Conservation (phyloP, 1,140 invertebrate species). For the Galleria mellonella region DNA sequence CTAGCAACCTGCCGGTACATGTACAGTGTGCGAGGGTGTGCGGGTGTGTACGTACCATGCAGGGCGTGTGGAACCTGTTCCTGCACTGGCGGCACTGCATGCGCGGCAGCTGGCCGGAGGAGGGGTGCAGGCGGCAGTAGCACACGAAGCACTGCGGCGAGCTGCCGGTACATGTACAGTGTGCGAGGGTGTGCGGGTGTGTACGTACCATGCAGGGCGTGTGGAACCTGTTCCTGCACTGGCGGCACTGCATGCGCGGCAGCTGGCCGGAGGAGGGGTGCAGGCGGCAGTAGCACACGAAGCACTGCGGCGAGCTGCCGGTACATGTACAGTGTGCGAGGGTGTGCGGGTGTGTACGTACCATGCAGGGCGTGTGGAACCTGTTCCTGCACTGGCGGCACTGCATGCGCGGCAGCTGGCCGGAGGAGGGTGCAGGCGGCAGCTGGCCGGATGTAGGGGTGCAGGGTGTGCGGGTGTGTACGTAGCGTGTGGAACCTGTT, state of each 20-base stretch:
- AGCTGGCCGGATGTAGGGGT: no score
- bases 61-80: conserved; percentile 40
- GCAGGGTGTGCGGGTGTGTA: no score
- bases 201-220: conserved; percentile 32
- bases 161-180: no score
- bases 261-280: no score
- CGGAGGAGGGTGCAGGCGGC: no score
- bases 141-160: no score
- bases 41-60: conserved; percentile 39
- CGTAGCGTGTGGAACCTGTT: conserved; percentile 45
- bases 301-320: conserved; percentile 35
- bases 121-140: conserved; percentile 36
- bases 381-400: conserved; percentile 45
- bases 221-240: conserved; percentile 49
- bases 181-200: no score
- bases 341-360: no score
- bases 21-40: no score
- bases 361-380: conserved; percentile 43
- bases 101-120: conserved; percentile 26
- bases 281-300: conserved; percentile 56
- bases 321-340: no score
- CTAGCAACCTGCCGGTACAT: no score
- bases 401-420: conserved; percentile 26
- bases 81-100: conserved; percentile 36
- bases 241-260: conserved; percentile 30